Evolutionary conservation across 2,888 invertebrate species (phyloP).

Genomic region (Sinopyrophorus schimmeli): DNA sequence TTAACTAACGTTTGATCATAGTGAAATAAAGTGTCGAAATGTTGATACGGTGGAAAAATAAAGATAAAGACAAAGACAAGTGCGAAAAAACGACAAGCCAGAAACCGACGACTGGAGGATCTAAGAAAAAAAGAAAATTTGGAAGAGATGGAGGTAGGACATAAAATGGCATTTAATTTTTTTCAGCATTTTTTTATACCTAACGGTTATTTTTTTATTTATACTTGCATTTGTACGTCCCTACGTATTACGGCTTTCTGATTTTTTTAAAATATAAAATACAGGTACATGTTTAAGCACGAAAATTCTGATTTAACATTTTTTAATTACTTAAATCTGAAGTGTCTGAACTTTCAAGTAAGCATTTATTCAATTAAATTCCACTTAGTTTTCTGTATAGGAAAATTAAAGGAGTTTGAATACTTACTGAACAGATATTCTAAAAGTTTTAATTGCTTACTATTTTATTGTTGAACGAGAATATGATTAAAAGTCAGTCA

Average conservation of each 20-base stretch:
- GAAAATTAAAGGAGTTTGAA: slow-evolving; percentile 12
- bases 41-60: slow-evolving; percentile 85
- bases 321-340: slow-evolving; percentile 9
- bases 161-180: slow-evolving; percentile 1
- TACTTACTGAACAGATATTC: slow-evolving; percentile 12
- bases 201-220: not conserved
- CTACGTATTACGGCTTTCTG: not conserved
- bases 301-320: slow-evolving; percentile 6
- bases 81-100: slow-evolving; percentile 57
- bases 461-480: slow-evolving; percentile 1
- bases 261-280: too few species aligned
- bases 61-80: slow-evolving; percentile 75
- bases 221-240: too few species aligned
- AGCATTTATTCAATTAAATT: slow-evolving; percentile 10
- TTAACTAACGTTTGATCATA: too few species aligned
- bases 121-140: slow-evolving; percentile 81
- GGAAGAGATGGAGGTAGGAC: slow-evolving; percentile 78
- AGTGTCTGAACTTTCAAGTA: slow-evolving; percentile 7
- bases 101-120: slow-evolving; percentile 58
- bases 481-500: slow-evolving; percentile 13
- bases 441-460: slow-evolving; percentile 19
- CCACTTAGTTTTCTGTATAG: not conserved
- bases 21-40: slow-evolving; percentile 54
- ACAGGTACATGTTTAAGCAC: too few species aligned
- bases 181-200: not conserved